These are phyloP conservation scores for Falco cherrug DNA, from an alignment of 2,797 vertebrate genomes.

Conservation along the genomic window DNA sequence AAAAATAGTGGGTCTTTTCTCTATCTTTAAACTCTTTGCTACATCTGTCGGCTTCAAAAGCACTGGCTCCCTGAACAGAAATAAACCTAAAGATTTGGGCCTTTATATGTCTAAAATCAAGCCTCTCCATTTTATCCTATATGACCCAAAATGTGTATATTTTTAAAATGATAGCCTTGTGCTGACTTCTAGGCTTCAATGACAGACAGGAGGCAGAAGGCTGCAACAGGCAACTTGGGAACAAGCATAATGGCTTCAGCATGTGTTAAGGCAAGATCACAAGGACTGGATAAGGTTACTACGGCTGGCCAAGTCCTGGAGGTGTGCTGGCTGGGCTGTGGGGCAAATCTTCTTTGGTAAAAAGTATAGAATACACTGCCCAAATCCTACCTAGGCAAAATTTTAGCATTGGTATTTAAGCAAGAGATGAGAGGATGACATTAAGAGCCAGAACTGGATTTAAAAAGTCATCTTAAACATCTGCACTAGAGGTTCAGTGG, in stretches of 20 bases:
- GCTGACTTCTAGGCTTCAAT: not conserved
- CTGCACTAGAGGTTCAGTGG: not conserved
- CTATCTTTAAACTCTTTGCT: not conserved
- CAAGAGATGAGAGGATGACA: not conserved
- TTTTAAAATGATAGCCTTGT: not conserved
- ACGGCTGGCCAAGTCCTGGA: not conserved
- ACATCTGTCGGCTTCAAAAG: not conserved
- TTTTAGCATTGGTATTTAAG: not conserved
- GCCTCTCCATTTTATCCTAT: not conserved
- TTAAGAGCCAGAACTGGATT: not conserved
- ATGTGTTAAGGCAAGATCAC: not conserved
- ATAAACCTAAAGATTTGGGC: not conserved
- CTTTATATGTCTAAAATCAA: not conserved
- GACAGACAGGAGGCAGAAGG: slow-evolving; percentile 2
- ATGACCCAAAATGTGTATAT: not conserved
- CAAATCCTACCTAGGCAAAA: not conserved
- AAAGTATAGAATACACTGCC: not conserved
- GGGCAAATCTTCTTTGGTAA: not conserved
- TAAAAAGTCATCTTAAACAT: not conserved
- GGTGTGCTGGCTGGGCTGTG: not conserved
- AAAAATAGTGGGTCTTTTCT: not conserved
- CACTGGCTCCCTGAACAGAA: not conserved
- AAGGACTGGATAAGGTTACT: not conserved
- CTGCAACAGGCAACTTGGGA: not conserved
- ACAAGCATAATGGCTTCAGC: not conserved